Evolutionary conservation across 2,888 invertebrate genomes (phyloP).

Genomic region (Therioaphis trifolii): DNA sequence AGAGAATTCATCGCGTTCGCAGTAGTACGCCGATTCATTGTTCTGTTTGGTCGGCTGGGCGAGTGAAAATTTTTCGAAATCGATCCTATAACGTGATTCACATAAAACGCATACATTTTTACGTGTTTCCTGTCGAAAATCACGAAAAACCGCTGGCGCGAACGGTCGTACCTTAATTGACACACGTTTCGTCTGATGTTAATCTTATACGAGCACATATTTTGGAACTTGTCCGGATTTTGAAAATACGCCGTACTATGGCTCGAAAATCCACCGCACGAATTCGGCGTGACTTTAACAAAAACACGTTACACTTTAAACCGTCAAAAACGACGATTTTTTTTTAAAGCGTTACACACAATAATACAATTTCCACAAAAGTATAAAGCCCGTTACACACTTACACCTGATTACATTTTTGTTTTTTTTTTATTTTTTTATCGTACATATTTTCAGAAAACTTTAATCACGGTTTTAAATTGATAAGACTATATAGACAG

Average conservation of each 20-base stretch:
- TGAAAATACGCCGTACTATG: conserved; percentile 26
- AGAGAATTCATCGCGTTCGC: conserved; percentile 49
- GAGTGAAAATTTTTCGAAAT: conserved; percentile 55
- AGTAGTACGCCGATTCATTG: conserved; percentile 42
- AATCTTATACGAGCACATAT: conserved; percentile 40
- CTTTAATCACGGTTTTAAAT: too few relatives aligned
- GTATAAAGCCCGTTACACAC: too few relatives aligned
- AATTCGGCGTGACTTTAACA: conserved; percentile 30
- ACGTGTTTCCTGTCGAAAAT: background rate
- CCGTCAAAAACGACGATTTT: background rate
- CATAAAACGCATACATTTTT: background rate
- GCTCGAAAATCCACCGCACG: conserved; percentile 45
- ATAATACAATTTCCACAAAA: background rate
- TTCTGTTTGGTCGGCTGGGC: conserved; percentile 41
- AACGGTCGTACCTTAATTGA: conserved; percentile 50
- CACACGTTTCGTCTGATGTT: conserved; percentile 45
- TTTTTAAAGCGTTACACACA: background rate
- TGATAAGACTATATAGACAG: too few relatives aligned
- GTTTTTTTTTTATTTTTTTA: too few relatives aligned
- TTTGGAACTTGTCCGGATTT: conserved; percentile 43
- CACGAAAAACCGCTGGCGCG: too few relatives aligned
- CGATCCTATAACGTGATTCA: conserved; percentile 20
- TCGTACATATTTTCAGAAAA: too few relatives aligned
- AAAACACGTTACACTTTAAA: background rate
- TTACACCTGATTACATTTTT: too few relatives aligned